Percentiles rank a stretch among this genome's conserved stretches.
phyloP scores from a whole-genome alignment of 2,888 invertebrate genomes.

The Diplolepis rosae region DNA sequence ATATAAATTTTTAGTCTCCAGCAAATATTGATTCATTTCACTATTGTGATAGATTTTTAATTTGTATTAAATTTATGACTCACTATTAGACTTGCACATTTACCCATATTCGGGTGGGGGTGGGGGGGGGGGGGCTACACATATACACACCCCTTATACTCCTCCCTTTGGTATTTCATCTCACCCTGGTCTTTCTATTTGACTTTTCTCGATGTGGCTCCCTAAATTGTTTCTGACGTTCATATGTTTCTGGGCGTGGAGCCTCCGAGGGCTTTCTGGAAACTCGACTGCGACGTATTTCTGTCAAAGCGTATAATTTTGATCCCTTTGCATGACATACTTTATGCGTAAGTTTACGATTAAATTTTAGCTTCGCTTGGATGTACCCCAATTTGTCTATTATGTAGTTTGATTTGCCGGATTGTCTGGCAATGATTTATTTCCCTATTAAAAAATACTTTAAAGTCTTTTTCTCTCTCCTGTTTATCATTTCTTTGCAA shows the following conservation, averaged over 20 bases:
- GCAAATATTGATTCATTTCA: too few species aligned
- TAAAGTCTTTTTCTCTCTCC: neutral
- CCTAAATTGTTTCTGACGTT: conserved; percentile 59
- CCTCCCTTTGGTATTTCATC: neutral
- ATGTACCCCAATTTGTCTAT: neutral
- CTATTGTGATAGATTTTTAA: too few species aligned
- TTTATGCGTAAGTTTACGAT: neutral
- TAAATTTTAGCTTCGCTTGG: conserved; percentile 7
- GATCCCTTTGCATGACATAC: conserved; percentile 6
- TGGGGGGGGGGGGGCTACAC: too few species aligned
- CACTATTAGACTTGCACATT: neutral
- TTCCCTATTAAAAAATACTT: neutral
- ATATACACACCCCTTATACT: neutral
- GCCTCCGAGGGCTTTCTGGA: conserved; percentile 19
- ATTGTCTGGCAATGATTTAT: neutral
- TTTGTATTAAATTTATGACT: too few species aligned
- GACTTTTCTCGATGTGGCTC: conserved; percentile 36
- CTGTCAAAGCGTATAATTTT: conserved; percentile 28
- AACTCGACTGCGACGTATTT: neutral
- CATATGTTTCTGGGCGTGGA: conserved; percentile 60
- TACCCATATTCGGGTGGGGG: too few species aligned
- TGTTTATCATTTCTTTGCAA: neutral
- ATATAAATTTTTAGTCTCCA: neutral
- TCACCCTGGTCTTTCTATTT: neutral
- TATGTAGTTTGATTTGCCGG: conserved; percentile 1